phyloP scores from a whole-genome alignment of 2,113 vertebrate species.

The Pyxicephalus adspersus region DNA sequence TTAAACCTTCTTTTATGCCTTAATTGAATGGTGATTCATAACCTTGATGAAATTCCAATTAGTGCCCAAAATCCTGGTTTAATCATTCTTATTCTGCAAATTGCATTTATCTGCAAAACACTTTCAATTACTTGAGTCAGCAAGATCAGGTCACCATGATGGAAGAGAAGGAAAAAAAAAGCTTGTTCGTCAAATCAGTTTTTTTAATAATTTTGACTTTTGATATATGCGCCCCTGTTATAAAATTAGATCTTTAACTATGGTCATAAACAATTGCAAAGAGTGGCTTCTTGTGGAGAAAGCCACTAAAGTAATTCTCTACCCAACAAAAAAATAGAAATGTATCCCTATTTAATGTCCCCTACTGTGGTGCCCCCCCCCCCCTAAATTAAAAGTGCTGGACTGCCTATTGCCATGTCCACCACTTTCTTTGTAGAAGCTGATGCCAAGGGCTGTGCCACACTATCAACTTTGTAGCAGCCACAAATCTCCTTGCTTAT shows the following conservation, averaged over 20 bases:
- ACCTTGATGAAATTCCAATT: slow-evolving; percentile 50
- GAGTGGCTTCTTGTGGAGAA: no score
- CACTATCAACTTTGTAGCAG: no score
- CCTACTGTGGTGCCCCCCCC: no score
- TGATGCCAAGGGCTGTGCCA: no score
- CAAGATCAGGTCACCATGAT: slow-evolving; percentile 30
- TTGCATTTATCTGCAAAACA: slow-evolving; percentile 38
- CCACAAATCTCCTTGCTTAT: no score
- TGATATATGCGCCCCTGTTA: not conserved
- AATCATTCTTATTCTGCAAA: slow-evolving; percentile 47
- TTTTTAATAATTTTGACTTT: not conserved
- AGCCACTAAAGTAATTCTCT: no score
- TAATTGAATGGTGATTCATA: slow-evolving; percentile 55
- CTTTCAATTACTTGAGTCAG: slow-evolving; percentile 38
- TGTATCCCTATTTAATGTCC: no score
- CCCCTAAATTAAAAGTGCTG: no score
- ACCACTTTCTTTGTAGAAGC: no score
- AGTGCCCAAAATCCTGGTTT: slow-evolving; percentile 30
- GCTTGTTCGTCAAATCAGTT: not conserved
- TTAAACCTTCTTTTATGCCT: slow-evolving; percentile 8
- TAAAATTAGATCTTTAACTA: not conserved
- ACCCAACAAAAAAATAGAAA: no score
- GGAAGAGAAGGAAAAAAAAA: not conserved
- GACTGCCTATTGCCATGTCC: no score
- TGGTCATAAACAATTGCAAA: no score